Percentiles rank a stretch among this genome's conserved stretches.
phyloP scores from a whole-genome alignment of 2,113 vertebrate species.

The Tiliqua scincoides region DNA sequence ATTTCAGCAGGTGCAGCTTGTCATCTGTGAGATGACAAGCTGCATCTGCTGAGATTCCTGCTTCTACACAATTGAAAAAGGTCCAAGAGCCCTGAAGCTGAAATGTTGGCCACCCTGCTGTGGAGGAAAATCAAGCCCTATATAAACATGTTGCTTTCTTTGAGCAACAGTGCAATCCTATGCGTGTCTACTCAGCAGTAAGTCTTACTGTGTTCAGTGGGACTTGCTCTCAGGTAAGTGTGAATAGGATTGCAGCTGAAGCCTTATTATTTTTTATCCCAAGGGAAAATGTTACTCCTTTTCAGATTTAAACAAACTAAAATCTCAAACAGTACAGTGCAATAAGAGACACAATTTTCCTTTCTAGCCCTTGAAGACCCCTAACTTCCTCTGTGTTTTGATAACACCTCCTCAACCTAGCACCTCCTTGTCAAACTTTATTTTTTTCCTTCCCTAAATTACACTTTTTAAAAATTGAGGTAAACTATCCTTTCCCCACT shows the following conservation, averaged over 20 bases:
- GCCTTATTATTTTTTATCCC: rapidly evolving
- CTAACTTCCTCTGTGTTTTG: background rate
- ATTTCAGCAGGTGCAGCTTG: no score
- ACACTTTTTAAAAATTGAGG: slow-evolving; percentile 26
- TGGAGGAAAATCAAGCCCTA: background rate
- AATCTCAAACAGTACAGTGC: slow-evolving; percentile 41
- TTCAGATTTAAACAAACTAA: slow-evolving; percentile 17
- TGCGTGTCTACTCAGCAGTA: no score
- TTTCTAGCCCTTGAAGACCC: background rate
- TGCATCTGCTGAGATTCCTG: no score
- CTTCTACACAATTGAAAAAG: no score
- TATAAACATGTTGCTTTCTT: slow-evolving; percentile 19
- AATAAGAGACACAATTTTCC: slow-evolving; percentile 34
- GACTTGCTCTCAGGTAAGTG: no score
- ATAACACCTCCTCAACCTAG: slow-evolving; percentile 28
- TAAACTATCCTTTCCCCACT: background rate
- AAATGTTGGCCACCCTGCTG: no score
- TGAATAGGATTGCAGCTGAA: no score
- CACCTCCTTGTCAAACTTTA: slow-evolving; percentile 35
- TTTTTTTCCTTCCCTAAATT: slow-evolving; percentile 22
- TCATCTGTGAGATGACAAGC: no score
- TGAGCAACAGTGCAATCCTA: no score
- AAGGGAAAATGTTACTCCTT: background rate
- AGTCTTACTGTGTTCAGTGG: no score
- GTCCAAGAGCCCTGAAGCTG: no score